Conservation (phyloP, 2,113 vertebrate genomes). For the Cyprinodon variegatus region DNA sequence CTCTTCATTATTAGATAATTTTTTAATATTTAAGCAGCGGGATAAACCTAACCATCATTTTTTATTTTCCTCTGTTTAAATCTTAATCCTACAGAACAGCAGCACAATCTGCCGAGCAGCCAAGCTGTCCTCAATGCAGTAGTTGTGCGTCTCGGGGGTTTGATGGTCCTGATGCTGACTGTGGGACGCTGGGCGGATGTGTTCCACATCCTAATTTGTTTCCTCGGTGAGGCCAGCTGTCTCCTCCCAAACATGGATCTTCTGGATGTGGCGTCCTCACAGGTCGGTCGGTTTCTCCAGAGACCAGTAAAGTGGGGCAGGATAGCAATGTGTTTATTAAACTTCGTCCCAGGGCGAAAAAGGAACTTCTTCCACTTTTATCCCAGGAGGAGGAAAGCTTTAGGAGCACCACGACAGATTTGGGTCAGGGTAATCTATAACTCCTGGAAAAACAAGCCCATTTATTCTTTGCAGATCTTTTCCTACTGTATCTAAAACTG, state of each 20-base stretch:
- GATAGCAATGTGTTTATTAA: slow-evolving; percentile 56
- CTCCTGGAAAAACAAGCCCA: slow-evolving; percentile 28
- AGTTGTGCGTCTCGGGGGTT: slow-evolving; percentile 87
- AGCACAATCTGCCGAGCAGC: slow-evolving; percentile 63
- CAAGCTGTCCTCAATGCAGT: slow-evolving; percentile 79
- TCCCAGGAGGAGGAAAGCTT: slow-evolving; percentile 47
- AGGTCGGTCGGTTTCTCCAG: slow-evolving; percentile 77
- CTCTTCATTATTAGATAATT: background rate
- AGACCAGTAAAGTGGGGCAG: slow-evolving; percentile 49
- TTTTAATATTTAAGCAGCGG: background rate
- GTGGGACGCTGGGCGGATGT: slow-evolving; percentile 90
- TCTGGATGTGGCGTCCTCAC: slow-evolving; percentile 76
- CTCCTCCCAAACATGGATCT: slow-evolving; percentile 75
- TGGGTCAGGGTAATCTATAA: slow-evolving; percentile 44
- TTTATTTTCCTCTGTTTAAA: background rate
- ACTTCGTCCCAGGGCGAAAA: slow-evolving; percentile 45
- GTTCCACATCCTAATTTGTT: slow-evolving; percentile 84
- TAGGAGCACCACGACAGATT: slow-evolving; percentile 59
- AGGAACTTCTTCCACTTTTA: slow-evolving; percentile 49
- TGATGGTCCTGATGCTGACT: slow-evolving; percentile 90
- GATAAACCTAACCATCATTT: background rate
- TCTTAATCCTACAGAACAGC: slow-evolving; percentile 82
- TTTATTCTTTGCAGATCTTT: slow-evolving; percentile 18
- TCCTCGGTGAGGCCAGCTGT: slow-evolving; percentile 89
- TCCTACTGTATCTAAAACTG: slow-evolving; percentile 5